Conservation (phyloP, 1,140 invertebrate species). For the Lepidostoma basale region DNA sequence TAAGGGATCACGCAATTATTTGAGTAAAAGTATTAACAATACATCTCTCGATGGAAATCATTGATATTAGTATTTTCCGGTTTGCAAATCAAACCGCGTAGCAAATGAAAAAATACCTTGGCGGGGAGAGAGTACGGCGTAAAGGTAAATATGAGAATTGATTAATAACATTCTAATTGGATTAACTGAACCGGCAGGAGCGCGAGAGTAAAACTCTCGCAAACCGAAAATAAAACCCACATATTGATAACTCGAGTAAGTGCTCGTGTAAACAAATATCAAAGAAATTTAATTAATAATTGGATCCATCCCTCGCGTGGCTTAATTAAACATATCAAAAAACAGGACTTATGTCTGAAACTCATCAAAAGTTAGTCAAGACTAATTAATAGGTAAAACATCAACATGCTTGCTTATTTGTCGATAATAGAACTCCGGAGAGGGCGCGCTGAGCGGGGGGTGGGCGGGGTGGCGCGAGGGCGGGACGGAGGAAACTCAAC, state of each 20-base stretch:
- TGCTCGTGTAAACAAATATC: conserved; percentile 36
- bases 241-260: conserved; percentile 7
- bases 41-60: no score
- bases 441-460: background rate
- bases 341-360: conserved; percentile 45
- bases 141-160: background rate
- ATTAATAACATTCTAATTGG: conserved; percentile 2
- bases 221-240: background rate
- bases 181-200: background rate
- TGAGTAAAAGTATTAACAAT: no score
- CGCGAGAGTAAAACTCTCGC: background rate
- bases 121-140: no score
- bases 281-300: conserved; percentile 46
- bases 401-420: conserved; percentile 29
- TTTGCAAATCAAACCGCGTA: no score
- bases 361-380: conserved; percentile 44
- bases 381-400: conserved; percentile 41
- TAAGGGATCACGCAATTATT: no score
- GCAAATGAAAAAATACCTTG: no score
- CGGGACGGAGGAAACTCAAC: no score
- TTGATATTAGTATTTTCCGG: no score
- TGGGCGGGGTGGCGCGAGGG: no score
- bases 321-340: conserved; percentile 47
- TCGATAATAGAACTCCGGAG: conserved; percentile 24
- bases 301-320: conserved; percentile 39